Evolutionary conservation across 2,888 invertebrate genomes (phyloP).

Genomic region (Atherix ibis): DNA sequence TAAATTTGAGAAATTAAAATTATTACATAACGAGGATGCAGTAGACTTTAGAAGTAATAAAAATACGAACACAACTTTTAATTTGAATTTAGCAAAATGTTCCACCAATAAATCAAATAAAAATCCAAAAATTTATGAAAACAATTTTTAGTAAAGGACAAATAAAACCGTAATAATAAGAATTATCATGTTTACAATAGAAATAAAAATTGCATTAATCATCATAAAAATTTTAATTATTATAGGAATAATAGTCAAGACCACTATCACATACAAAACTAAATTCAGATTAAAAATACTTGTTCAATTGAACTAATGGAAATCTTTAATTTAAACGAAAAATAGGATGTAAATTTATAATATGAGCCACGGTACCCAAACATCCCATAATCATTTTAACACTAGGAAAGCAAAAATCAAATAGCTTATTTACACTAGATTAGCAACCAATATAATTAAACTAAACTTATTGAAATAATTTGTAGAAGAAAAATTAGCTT

Average conservation of each 20-base stretch:
- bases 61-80: not conserved
- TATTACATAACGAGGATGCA: not conserved
- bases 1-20: not conserved
- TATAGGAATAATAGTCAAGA: not conserved
- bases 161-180: not conserved
- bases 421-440: not conserved
- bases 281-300: not conserved
- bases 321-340: not conserved
- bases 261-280: not conserved
- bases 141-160: not conserved
- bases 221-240: not conserved
- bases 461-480: not conserved
- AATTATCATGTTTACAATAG: not conserved
- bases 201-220: not conserved
- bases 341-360: not conserved
- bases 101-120: not conserved
- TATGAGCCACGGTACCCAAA: not conserved
- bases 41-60: not conserved
- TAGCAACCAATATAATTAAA: not conserved
- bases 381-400: not conserved
- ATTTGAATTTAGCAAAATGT: not conserved
- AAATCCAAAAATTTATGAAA: too few species aligned
- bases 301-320: not conserved
- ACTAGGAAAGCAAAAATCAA: not conserved
- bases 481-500: not conserved